Evolutionary conservation across 2,797 vertebrate species (phyloP), one percentile per base, ranked within the genome.

Genomic region (Sebastes paucispinis): DNA sequence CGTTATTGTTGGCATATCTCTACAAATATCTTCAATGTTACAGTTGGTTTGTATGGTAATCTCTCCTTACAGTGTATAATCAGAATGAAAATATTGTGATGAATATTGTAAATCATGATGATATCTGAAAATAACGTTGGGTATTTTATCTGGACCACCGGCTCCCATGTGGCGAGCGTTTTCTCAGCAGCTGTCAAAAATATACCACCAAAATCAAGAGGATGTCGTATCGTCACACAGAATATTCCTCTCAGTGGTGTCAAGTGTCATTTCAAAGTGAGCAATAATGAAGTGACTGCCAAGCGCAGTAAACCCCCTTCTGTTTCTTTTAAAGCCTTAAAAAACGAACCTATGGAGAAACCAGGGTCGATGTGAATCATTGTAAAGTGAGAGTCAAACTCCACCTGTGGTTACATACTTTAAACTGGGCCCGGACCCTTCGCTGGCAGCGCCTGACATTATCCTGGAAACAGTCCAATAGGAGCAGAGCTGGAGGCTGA

Each of bases 371-470:
- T 87, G 80, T 72, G 84, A 91, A 80, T 77, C 57, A 22, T 86
- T 75, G 81, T 92, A 87, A 89, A 93, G 75, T 52, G 71, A 77
- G 83, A 87, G 86, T 92, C 86, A 85, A 82, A 80, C 90, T 88
- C 89, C 91, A 92, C 92, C 92, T 93, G 92, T 87, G 91, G 93
- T 93, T 88, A 83, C 86, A 74, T 86, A 80, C 84, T 89, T 86
- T 84, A 80, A 91, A 90, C 84, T 67, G 66, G 36, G 80, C 77
- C 67, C 77, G 86, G 89, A 83, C 82, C 75, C 82, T 80, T 83
- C 65, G 25, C 84, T 91, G 90, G 86, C 91, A 87, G 85, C 1
- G 70, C 43, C 77, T 84, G 85, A 93, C 88, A 90, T 85, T 70
- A 86, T 88, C 88, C 89, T 93, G 93, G 92, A 91, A 74, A 22